A percentile compares a stretch with the other conserved stretches of the same genome.
Evolutionary conservation across 2,888 invertebrate species (phyloP).

Genomic region (Drosophila monieri): DNA sequence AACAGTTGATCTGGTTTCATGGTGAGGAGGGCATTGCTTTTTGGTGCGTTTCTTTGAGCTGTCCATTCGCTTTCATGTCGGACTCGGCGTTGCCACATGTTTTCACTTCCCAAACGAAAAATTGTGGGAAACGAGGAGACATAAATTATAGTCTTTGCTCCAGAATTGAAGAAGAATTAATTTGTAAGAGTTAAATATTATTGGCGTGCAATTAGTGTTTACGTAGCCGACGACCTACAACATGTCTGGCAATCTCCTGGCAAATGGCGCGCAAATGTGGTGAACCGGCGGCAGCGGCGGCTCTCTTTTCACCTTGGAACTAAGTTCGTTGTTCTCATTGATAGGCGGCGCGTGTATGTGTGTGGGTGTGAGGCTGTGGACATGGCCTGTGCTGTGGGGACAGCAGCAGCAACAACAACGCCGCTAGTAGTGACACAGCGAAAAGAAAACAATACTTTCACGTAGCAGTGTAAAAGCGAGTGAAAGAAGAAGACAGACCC

Average conservation of each 20-base stretch:
- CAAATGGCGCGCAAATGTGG: slow-evolving; percentile 76
- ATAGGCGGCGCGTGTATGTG: slow-evolving; percentile 43
- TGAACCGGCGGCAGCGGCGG: slow-evolving; percentile 77
- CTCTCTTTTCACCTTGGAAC: slow-evolving; percentile 63
- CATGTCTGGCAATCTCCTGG: slow-evolving; percentile 42
- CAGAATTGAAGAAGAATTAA: not conserved
- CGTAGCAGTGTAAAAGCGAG: slow-evolving; percentile 41
- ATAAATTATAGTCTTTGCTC: not conserved
- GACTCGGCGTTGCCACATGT: slow-evolving; percentile 73
- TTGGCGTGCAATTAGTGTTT: slow-evolving; percentile 7
- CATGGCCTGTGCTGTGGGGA: slow-evolving; percentile 19
- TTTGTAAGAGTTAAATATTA: not conserved
- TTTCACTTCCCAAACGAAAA: slow-evolving; percentile 26
- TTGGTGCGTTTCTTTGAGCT: slow-evolving; percentile 60
- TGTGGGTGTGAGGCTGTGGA: slow-evolving; percentile 64
- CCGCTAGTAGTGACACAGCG: slow-evolving; percentile 63
- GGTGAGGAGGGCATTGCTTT: slow-evolving; percentile 74
- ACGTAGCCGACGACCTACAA: not conserved
- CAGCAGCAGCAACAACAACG: slow-evolving; percentile 40
- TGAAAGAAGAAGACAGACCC: slow-evolving; percentile 31
- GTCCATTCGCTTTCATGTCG: slow-evolving; percentile 72
- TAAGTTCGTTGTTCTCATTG: slow-evolving; percentile 76
- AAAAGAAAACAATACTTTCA: slow-evolving; percentile 70
- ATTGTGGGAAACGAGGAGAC: slow-evolving; percentile 20
- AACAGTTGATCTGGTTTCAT: slow-evolving; percentile 30